A percentile compares a stretch with the other conserved stretches of the same genome.
Evolutionary conservation across 2,888 invertebrate species (phyloP).

Genomic region (Trissoscelio sp.): DNA sequence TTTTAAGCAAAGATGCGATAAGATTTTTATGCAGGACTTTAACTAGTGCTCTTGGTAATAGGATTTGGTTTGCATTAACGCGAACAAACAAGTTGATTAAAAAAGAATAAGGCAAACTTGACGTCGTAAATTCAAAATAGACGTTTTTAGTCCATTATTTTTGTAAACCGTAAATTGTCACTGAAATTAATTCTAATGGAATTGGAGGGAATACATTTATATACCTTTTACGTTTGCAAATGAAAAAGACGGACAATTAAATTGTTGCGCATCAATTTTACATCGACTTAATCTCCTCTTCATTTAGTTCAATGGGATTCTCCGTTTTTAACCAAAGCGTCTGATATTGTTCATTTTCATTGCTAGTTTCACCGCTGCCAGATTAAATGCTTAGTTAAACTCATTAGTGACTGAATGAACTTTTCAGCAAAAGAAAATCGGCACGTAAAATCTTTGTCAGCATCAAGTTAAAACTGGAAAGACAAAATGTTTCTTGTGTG

Average conservation of each 20-base stretch:
- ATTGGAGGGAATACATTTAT: background rate
- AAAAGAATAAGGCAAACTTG: background rate
- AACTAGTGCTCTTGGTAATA: background rate
- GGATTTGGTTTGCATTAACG: background rate
- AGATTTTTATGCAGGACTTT: too few species aligned
- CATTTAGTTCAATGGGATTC: background rate
- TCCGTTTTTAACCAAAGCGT: background rate
- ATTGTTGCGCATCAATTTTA: slow-evolving; percentile 11
- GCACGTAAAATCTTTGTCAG: slow-evolving; percentile 28
- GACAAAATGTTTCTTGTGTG: slow-evolving; percentile 18
- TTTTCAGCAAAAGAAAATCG: slow-evolving; percentile 27
- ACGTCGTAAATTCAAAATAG: background rate
- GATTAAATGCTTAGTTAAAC: slow-evolving; percentile 41
- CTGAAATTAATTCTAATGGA: background rate
- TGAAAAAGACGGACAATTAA: background rate
- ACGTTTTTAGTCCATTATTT: background rate
- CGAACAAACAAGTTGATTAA: background rate
- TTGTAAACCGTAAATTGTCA: background rate
- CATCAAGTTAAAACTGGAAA: slow-evolving; percentile 17
- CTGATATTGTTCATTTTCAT: slow-evolving; percentile 7
- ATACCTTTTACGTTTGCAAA: background rate
- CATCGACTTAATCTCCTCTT: slow-evolving; percentile 7
- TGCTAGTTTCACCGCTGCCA: slow-evolving; percentile 10
- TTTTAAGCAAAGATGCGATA: too few species aligned
- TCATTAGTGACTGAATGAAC: slow-evolving; percentile 29